Percentiles rank a stretch among this genome's conserved stretches.
Evolutionary conservation across 1,140 invertebrate species (phyloP).

Genomic region (Leguminivora glycinivorella): DNA sequence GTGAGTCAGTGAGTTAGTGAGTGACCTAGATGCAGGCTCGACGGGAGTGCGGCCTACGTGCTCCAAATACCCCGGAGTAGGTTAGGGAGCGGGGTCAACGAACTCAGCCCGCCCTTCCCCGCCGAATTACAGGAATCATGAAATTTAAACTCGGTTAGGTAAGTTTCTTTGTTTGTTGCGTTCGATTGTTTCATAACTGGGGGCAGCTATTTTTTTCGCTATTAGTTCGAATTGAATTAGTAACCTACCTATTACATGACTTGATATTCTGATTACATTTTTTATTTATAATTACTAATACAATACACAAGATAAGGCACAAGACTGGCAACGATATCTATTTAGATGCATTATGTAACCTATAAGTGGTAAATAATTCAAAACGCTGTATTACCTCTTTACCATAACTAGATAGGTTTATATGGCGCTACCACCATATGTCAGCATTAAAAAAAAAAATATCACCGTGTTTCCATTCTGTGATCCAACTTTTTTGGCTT

Average conservation of each 20-base stretch:
- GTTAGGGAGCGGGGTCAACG: conserved; percentile 71
- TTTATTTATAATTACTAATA: too few relatives aligned
- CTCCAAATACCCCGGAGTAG: conserved; percentile 73
- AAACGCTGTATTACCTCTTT: too few relatives aligned
- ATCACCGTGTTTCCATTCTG: background rate
- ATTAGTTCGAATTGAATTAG: background rate
- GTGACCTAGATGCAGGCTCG: conserved; percentile 67
- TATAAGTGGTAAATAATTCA: too few relatives aligned
- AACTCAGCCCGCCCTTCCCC: conserved; percentile 54
- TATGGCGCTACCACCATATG: too few relatives aligned
- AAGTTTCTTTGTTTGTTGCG: conserved; percentile 18
- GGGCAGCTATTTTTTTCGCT: background rate
- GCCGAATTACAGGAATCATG: conserved; percentile 33
- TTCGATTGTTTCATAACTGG: background rate
- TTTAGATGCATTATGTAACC: too few relatives aligned
- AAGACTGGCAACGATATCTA: too few relatives aligned
- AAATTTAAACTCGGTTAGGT: conserved; percentile 20
- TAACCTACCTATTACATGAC: background rate
- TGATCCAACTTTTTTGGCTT: background rate
- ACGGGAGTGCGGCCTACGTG: conserved; percentile 63
- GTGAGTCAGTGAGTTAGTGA: conserved; percentile 57
- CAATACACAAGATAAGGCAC: too few relatives aligned
- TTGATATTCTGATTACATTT: too few relatives aligned
- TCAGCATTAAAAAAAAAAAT: too few relatives aligned
- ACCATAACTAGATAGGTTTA: too few relatives aligned